phyloP scores from a whole-genome alignment of 2,113 vertebrate genomes.

The Toxotes chatareus region DNA sequence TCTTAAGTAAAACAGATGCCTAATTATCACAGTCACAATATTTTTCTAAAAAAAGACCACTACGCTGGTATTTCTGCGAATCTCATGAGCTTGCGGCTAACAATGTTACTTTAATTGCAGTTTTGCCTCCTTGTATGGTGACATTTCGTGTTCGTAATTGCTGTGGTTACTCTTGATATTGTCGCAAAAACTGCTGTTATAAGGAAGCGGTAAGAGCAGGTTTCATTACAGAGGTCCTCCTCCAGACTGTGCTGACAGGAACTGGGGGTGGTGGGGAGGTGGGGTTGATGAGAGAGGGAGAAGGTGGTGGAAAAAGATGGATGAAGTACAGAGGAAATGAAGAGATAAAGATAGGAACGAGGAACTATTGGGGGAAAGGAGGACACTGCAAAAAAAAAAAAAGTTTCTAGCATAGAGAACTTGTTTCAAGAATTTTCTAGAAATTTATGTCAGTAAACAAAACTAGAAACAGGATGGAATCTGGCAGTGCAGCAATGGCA shows the following conservation, averaged over 20 bases:
- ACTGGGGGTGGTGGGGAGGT: slow-evolving; percentile 1
- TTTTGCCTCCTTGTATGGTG: slow-evolving; percentile 52
- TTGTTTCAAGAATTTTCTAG: background rate
- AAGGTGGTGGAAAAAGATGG: slow-evolving; percentile 49
- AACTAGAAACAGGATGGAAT: background rate
- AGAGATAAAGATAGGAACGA: slow-evolving; percentile 49
- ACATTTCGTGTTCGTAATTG: slow-evolving; percentile 75
- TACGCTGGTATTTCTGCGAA: background rate
- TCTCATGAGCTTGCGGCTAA: slow-evolving; percentile 33
- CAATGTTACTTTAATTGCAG: slow-evolving; percentile 55
- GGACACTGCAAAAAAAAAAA: slow-evolving; percentile 10
- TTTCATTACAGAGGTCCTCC: slow-evolving; percentile 63
- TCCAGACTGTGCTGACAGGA: slow-evolving; percentile 57
- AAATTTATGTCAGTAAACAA: background rate
- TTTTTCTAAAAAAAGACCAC: slow-evolving; percentile 1
- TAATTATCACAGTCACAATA: slow-evolving; percentile 48
- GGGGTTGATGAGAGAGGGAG: slow-evolving; percentile 19
- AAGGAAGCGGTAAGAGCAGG: slow-evolving; percentile 70
- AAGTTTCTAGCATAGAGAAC: background rate
- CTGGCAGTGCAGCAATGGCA: background rate
- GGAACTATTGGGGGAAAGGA: slow-evolving; percentile 27
- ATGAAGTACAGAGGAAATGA: slow-evolving; percentile 61
- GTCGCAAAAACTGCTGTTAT: slow-evolving; percentile 53
- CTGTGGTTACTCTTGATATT: slow-evolving; percentile 66
- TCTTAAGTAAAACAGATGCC: slow-evolving; percentile 34